phyloP scores from a whole-genome alignment of 2,888 invertebrate species.

The Helicoverpa assulta region DNA sequence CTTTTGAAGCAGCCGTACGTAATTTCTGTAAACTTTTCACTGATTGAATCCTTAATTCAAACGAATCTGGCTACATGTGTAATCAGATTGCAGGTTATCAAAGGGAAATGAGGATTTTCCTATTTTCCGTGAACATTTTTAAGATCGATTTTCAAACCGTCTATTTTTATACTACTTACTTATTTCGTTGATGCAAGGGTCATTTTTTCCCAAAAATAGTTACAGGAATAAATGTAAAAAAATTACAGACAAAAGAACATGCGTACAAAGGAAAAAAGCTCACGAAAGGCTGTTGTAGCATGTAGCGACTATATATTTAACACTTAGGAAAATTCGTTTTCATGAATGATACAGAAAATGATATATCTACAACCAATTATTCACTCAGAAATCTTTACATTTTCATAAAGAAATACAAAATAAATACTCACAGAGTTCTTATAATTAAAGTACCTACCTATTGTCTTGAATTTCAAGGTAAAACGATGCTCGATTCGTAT shows the following conservation, averaged over 20 bases:
- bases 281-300: too few relatives aligned
- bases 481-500: neutral
- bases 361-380: neutral
- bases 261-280: too few relatives aligned
- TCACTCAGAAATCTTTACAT: neutral
- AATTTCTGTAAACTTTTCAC: slow-evolving; percentile 57
- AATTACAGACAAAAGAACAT: too few relatives aligned
- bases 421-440: slow-evolving; percentile 3
- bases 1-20: slow-evolving; percentile 28
- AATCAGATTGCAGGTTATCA: slow-evolving; percentile 42
- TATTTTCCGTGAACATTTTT: neutral
- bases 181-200: too few relatives aligned
- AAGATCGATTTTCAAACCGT: too few relatives aligned
- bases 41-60: slow-evolving; percentile 59
- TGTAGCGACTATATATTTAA: too few relatives aligned
- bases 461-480: slow-evolving; percentile 4
- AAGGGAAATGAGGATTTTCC: slow-evolving; percentile 26
- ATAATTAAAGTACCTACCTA: slow-evolving; percentile 5
- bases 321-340: too few relatives aligned
- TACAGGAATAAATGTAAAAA: too few relatives aligned
- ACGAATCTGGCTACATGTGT: slow-evolving; percentile 55
- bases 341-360: too few relatives aligned
- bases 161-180: too few relatives aligned
- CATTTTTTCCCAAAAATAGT: too few relatives aligned
- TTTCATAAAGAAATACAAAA: slow-evolving; percentile 8